phyloP scores from a whole-genome alignment of 2,797 vertebrate genomes.

The Loris lydekkerianus region DNA sequence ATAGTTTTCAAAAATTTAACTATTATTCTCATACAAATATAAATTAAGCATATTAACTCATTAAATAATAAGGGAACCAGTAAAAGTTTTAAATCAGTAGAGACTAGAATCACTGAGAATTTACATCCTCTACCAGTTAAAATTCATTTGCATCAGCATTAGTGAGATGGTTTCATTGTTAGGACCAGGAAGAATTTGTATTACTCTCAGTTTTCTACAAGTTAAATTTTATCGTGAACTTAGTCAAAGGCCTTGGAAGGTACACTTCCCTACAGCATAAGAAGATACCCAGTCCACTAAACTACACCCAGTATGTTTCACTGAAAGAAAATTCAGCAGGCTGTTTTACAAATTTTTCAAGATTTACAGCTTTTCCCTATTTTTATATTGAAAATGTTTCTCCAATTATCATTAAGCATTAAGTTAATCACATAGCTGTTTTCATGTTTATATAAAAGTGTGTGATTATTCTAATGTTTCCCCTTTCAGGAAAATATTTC shows the following conservation, averaged over 20 bases:
- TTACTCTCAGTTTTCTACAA: neutral
- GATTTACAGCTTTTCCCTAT: neutral
- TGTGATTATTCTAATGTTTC: neutral
- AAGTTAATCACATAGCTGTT: neutral
- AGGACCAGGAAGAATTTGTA: neutral
- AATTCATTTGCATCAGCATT: neutral
- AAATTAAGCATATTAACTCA: neutral
- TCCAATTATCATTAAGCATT: neutral
- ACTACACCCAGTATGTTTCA: neutral
- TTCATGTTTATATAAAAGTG: neutral
- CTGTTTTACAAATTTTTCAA: neutral
- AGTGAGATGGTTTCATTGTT: neutral
- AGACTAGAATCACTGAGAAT: neutral
- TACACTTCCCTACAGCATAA: neutral
- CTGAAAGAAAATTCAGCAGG: neutral
- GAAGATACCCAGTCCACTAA: neutral
- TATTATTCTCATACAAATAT: neutral
- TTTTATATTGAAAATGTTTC: neutral
- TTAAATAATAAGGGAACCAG: neutral
- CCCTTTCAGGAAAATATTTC: neutral
- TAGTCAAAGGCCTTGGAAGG: neutral
- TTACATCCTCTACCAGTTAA: neutral
- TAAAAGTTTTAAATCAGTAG: slow-evolving; percentile 19
- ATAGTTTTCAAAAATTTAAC: neutral
- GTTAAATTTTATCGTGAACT: neutral